A percentile compares a stretch with the other conserved stretches of the same genome.
These are phyloP conservation scores for Pseudomyrmex dendroicus DNA, from an alignment of 1,140 invertebrate species.

Conservation along the genomic window DNA sequence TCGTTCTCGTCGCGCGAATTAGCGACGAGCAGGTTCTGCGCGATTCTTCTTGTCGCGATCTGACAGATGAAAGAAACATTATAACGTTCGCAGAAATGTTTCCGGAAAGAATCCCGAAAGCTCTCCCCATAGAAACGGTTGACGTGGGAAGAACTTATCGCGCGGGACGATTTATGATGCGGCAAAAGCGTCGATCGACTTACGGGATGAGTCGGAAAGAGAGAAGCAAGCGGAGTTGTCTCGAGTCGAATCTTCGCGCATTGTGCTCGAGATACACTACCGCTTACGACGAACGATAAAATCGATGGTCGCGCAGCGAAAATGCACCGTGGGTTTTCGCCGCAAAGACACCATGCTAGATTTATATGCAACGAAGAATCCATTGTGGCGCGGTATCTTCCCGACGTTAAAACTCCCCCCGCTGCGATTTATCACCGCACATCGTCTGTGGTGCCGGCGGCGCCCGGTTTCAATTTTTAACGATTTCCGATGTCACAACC, in stretches of 20 bases:
- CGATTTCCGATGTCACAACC: constrained; percentile 38
- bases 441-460: neutral
- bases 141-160: constrained; percentile 38
- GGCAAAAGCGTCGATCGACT: constrained; percentile 55
- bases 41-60: neutral
- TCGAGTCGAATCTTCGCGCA: constrained; percentile 41
- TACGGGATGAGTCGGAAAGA: constrained; percentile 38
- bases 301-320: constrained; percentile 33
- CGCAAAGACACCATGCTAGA: constrained; percentile 45
- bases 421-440: constrained; percentile 27
- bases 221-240: constrained; percentile 17
- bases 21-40: neutral
- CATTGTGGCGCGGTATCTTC: constrained; percentile 31
- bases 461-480: constrained; percentile 41
- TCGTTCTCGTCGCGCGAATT: neutral
- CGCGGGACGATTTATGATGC: constrained; percentile 59
- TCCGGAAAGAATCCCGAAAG: constrained; percentile 33
- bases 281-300: constrained; percentile 33
- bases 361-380: constrained; percentile 56
- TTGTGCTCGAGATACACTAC: constrained; percentile 38
- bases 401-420: neutral
- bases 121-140: constrained; percentile 45
- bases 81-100: constrained; percentile 30
- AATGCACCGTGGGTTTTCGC: constrained; percentile 33
- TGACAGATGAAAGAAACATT: constrained; percentile 23